Conservation (phyloP, 2,797 vertebrate genomes). For the Aythya fuligula region DNA sequence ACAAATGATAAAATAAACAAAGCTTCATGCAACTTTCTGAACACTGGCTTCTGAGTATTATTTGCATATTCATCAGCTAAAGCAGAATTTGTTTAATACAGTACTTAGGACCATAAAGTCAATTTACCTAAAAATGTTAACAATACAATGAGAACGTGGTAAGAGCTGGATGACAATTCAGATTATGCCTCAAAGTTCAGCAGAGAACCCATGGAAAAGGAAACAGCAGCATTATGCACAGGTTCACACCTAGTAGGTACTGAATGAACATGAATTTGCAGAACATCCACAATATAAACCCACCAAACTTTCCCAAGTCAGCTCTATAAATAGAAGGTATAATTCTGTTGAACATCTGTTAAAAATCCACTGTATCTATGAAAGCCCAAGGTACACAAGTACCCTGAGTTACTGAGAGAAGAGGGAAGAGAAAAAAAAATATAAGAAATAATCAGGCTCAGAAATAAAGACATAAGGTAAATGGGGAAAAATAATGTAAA, state of each 20-base stretch:
- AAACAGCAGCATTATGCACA: conserved; percentile 10
- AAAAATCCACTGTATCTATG: conserved; percentile 38
- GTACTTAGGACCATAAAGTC: neutral
- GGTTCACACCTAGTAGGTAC: conserved; percentile 52
- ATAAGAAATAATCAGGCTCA: neutral
- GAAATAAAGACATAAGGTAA: neutral
- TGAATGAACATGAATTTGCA: conserved; percentile 38
- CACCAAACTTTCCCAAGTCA: conserved; percentile 32
- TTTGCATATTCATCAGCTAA: neutral
- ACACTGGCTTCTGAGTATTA: neutral
- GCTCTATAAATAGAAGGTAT: conserved; percentile 45
- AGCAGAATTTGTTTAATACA: conserved; percentile 23
- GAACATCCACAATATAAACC: conserved; percentile 7
- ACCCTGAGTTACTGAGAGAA: conserved; percentile 12
- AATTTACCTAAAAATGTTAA: conserved; percentile 27
- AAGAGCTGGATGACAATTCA: neutral
- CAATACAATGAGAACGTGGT: conserved; percentile 28
- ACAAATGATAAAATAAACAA: neutral
- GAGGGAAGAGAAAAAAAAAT: neutral
- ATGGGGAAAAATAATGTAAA: neutral
- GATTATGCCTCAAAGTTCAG: neutral
- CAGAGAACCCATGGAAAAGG: neutral
- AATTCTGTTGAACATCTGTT: conserved; percentile 48
- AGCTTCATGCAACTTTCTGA: neutral
- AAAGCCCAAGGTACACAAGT: conserved; percentile 37